Evolutionary conservation across 2,113 vertebrate species (phyloP).

Genomic region (Burhinus bistriatus): DNA sequence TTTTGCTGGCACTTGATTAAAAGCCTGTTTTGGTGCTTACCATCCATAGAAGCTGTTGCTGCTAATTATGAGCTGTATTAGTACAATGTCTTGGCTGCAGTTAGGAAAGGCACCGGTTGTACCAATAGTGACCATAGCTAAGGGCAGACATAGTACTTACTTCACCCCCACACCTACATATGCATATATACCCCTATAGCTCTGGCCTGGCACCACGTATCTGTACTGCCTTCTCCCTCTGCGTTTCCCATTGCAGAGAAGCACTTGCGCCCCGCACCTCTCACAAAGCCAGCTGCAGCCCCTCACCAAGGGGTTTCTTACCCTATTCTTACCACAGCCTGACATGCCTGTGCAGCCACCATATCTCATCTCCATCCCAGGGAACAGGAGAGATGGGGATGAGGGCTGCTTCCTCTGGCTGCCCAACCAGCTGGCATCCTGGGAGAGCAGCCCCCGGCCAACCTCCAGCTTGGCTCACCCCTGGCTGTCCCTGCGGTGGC

Average conservation of each 20-base stretch:
- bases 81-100: not conserved
- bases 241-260: not conserved
- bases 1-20: not conserved
- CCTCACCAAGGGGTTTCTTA: not conserved
- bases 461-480: not conserved
- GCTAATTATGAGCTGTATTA: not conserved
- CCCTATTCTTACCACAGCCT: not conserved
- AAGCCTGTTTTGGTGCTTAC: not conserved
- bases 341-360: not conserved
- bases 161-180: not conserved
- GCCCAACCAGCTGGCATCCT: not conserved
- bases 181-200: not conserved
- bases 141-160: not conserved
- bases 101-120: not conserved
- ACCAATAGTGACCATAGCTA: not conserved
- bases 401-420: not conserved
- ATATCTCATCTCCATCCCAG: not conserved
- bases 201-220: fast-evolving
- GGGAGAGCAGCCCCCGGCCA: not conserved
- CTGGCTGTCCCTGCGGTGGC: not conserved
- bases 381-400: not conserved
- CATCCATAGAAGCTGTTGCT: not conserved
- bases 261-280: not conserved
- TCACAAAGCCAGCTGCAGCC: not conserved
- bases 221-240: not conserved